Percentiles rank a stretch among this genome's conserved stretches.
These are phyloP conservation scores for Ochotona curzoniae DNA, from an alignment of 2,113 vertebrate genomes.

Conservation along the genomic window DNA sequence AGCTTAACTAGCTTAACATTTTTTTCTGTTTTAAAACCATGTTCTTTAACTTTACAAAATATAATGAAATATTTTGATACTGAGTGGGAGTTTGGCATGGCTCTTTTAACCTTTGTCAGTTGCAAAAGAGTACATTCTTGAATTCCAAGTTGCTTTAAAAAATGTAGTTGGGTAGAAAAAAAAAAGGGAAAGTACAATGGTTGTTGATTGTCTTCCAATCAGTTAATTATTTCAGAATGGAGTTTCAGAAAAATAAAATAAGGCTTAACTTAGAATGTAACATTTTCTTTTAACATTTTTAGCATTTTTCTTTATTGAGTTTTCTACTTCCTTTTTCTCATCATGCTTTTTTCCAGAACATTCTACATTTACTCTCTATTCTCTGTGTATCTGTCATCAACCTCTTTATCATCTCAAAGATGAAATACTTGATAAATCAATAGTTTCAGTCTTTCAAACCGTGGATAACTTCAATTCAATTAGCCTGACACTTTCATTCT, in stretches of 20 bases:
- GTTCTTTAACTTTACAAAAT: conserved; percentile 44
- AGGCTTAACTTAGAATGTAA: not conserved
- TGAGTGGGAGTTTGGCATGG: not conserved
- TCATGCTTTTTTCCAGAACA: not conserved
- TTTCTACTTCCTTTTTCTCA: not conserved
- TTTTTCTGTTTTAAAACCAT: conserved; percentile 12
- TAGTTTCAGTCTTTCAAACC: not conserved
- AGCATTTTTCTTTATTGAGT: not conserved
- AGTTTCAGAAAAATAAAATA: not conserved
- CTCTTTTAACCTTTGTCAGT: not conserved
- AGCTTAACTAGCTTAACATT: not conserved
- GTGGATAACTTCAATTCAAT: not conserved
- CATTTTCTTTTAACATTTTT: not conserved
- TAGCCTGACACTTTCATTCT: not conserved
- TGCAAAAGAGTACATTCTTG: conserved; percentile 6
- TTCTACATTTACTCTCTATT: not conserved
- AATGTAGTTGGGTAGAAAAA: not conserved
- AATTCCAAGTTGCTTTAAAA: not conserved
- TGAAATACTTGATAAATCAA: not conserved
- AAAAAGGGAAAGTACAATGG: not conserved
- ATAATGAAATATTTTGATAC: not conserved
- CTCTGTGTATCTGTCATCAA: not conserved
- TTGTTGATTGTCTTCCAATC: not conserved
- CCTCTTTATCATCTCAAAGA: not conserved
- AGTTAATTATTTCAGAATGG: not conserved